Conservation (phyloP, 2,888 invertebrate genomes). For the Nemoura dubitans region DNA sequence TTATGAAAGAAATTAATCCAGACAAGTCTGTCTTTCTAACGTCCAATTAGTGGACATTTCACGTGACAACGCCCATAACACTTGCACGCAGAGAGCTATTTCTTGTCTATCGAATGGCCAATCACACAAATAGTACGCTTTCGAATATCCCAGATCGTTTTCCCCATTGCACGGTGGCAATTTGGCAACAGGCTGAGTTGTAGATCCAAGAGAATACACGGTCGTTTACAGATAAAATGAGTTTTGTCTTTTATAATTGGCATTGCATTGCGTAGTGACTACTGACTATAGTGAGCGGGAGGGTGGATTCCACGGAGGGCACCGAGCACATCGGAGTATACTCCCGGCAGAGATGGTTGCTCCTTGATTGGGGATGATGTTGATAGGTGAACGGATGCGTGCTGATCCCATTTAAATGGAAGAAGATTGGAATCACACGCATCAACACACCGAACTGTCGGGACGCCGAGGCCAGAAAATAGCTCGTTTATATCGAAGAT, state of each 20-base stretch:
- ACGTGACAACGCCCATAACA: neutral
- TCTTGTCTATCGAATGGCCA: neutral
- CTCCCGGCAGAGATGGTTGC: neutral
- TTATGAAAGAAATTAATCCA: neutral
- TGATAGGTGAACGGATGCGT: constrained; percentile 46
- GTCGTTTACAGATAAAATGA: neutral
- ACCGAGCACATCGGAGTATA: neutral
- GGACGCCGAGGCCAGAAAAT: constrained; percentile 9
- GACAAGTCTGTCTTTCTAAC: constrained; percentile 10
- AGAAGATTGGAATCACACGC: constrained; percentile 48
- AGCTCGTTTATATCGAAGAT: constrained; percentile 22
- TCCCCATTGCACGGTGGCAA: neutral
- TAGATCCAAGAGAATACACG: neutral
- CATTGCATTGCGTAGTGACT: neutral
- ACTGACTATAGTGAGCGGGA: too few relatives aligned
- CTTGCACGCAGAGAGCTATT: neutral
- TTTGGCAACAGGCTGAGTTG: neutral
- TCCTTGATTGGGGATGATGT: constrained; percentile 40
- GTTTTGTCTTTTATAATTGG: constrained; percentile 44
- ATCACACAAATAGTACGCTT: neutral
- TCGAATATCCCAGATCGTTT: neutral
- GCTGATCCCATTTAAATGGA: constrained; percentile 47
- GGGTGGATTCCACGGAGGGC: neutral
- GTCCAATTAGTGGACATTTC: constrained; percentile 13
- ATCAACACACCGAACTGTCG: constrained; percentile 43